phyloP scores from a whole-genome alignment of 2,797 vertebrate genomes.

The Chloroceryle amazona region DNA sequence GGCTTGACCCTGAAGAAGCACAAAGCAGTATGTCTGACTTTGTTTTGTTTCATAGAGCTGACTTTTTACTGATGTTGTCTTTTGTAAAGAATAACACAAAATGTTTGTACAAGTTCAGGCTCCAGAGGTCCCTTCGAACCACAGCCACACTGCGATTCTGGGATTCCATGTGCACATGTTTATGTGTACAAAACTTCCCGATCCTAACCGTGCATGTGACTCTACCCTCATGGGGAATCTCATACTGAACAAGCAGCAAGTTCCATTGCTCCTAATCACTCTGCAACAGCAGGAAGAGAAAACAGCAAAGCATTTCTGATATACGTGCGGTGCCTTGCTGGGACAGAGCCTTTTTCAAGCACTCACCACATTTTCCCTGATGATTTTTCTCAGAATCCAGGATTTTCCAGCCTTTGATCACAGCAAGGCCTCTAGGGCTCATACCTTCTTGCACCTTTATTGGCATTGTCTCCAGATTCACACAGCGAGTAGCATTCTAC shows the following conservation, averaged over 20 bases:
- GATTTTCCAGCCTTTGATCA: neutral
- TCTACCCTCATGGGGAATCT: neutral
- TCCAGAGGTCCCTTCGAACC: neutral
- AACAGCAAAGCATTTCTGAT: neutral
- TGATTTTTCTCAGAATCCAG: neutral
- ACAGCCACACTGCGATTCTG: neutral
- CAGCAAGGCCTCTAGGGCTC: neutral
- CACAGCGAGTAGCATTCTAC: neutral
- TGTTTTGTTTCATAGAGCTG: neutral
- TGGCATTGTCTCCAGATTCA: neutral
- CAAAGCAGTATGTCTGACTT: neutral
- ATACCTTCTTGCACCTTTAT: neutral
- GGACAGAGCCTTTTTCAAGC: neutral
- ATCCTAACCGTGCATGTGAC: neutral
- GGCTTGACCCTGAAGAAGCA: neutral
- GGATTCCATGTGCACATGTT: neutral
- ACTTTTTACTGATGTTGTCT: neutral
- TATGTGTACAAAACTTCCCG: neutral
- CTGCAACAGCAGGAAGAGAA: neutral
- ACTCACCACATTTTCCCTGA: neutral
- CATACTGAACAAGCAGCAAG: neutral
- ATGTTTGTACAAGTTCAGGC: neutral
- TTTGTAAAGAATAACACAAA: neutral
- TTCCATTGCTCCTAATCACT: neutral
- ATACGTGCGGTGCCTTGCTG: rapidly evolving